These are phyloP conservation scores for Vireo griseus DNA, from an alignment of 2,797 vertebrate species.

Conservation along the genomic window DNA sequence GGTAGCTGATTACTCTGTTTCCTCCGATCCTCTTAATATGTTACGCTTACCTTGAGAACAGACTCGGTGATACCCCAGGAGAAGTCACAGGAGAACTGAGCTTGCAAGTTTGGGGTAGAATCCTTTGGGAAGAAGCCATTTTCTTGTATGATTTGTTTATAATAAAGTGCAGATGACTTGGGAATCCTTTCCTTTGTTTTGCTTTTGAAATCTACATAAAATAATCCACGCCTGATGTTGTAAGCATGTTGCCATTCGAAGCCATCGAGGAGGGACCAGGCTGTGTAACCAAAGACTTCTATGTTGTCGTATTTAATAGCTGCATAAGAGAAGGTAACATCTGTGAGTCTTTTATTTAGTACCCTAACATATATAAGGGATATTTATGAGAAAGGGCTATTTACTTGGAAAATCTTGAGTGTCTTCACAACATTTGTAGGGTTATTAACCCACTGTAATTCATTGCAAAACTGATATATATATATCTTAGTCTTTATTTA, in stretches of 20 bases:
- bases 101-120: constrained; percentile 57
- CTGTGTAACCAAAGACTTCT: constrained; percentile 87
- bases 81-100: constrained; percentile 89
- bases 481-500: background rate
- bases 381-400: background rate
- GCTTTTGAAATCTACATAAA: constrained; percentile 86
- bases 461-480: background rate
- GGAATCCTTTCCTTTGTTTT: constrained; percentile 79
- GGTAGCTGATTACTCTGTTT: background rate
- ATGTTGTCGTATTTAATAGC: constrained; percentile 84
- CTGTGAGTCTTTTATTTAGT: background rate
- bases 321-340: constrained; percentile 60
- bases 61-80: constrained; percentile 93
- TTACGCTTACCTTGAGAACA: constrained; percentile 81
- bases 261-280: constrained; percentile 93
- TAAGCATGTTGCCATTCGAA: constrained; percentile 93
- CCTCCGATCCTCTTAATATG: background rate
- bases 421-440: background rate
- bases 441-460: background rate
- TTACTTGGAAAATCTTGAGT: background rate
- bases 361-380: background rate
- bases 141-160: constrained; percentile 80
- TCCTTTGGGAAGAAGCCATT: constrained; percentile 83
- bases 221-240: constrained; percentile 84
- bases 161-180: constrained; percentile 90